A percentile compares a stretch with the other conserved stretches of the same genome.
These are phyloP conservation scores for Scophthalmus maximus DNA, from an alignment of 2,113 vertebrate species.

Conservation along the genomic window DNA sequence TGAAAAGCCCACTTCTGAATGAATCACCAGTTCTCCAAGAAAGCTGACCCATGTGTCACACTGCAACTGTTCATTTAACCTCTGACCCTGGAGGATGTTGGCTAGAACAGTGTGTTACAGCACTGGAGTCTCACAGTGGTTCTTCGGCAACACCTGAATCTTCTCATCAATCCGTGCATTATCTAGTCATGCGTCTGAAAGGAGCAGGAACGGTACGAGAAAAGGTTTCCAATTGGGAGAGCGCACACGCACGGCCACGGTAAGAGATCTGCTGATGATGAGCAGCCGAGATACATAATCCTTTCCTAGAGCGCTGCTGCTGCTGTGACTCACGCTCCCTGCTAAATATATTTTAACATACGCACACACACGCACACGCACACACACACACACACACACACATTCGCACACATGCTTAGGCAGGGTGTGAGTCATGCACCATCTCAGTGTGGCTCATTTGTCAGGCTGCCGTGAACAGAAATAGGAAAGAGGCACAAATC, in stretches of 20 bases:
- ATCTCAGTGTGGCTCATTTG: conserved; percentile 72
- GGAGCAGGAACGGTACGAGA: conserved; percentile 9
- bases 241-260: conserved; percentile 20
- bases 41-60: conserved; percentile 10
- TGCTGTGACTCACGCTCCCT: conserved; percentile 73
- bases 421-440: conserved; percentile 69
- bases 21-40: background rate
- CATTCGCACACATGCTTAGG: conserved; percentile 45
- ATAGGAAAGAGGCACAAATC: conserved; percentile 51
- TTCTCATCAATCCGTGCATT: background rate
- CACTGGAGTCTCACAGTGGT: background rate
- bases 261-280: conserved; percentile 51
- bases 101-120: background rate
- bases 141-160: background rate
- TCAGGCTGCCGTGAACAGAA: conserved; percentile 59
- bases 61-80: conserved; percentile 24
- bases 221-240: conserved; percentile 17
- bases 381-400: conserved; percentile 45
- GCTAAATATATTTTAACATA: conserved; percentile 78
- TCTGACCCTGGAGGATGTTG: background rate
- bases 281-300: conserved; percentile 71
- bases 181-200: background rate
- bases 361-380: conserved; percentile 41
- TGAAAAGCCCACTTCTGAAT: background rate
- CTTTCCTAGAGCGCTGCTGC: conserved; percentile 62